phyloP scores from a whole-genome alignment of 2,888 invertebrate genomes.

The Chymomyza procnemis region DNA sequence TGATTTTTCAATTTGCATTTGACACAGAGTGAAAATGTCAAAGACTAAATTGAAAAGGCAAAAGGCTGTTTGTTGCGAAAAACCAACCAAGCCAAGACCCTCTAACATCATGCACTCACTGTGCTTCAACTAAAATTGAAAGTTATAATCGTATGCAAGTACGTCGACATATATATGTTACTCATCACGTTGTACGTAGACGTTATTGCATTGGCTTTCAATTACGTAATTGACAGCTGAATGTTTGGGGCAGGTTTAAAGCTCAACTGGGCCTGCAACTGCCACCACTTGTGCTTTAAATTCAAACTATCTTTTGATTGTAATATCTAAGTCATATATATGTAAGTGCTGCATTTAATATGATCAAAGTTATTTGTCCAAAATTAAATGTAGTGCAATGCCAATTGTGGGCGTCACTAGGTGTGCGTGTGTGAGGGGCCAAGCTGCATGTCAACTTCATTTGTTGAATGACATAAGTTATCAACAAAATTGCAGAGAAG shows the following conservation, averaged over 20 bases:
- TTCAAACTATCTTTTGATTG: constrained; percentile 37
- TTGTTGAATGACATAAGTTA: constrained; percentile 69
- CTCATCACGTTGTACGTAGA: background rate
- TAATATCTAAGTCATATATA: constrained; percentile 20
- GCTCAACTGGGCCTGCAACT: constrained; percentile 22
- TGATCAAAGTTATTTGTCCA: constrained; percentile 59
- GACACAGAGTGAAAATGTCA: constrained; percentile 65
- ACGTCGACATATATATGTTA: constrained; percentile 12
- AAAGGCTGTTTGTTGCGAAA: constrained; percentile 19
- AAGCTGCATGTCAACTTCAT: constrained; percentile 62
- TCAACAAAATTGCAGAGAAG: constrained; percentile 65
- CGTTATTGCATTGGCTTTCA: constrained; percentile 55
- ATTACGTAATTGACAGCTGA: constrained; percentile 66
- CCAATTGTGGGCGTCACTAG: constrained; percentile 3
- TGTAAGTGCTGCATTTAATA: constrained; percentile 57
- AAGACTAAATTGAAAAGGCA: constrained; percentile 68
- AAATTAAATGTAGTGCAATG: constrained; percentile 55
- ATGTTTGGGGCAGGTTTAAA: constrained; percentile 29
- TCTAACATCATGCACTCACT: background rate
- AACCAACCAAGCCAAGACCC: background rate
- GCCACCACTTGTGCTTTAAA: constrained; percentile 43
- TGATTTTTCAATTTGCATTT: constrained; percentile 73
- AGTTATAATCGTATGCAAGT: constrained; percentile 65
- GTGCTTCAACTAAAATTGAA: constrained; percentile 27
- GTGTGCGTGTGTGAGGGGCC: background rate